phyloP scores from a whole-genome alignment of 2,888 invertebrate genomes.

The Limnephilus marmoratus region DNA sequence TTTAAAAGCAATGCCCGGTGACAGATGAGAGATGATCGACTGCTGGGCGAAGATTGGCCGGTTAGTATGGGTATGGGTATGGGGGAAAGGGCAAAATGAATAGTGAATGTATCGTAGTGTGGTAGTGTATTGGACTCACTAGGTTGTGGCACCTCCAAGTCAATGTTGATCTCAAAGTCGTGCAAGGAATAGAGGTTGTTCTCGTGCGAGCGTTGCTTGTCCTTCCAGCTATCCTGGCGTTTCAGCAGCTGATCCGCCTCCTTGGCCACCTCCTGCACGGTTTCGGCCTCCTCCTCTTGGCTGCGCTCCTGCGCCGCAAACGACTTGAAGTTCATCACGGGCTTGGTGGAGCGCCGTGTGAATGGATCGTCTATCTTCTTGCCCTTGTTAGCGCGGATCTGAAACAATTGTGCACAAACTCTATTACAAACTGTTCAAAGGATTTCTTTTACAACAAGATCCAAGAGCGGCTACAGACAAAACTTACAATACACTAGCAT shows the following conservation, averaged over 20 bases:
- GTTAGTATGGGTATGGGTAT: no score
- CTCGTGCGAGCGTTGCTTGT: constrained; percentile 68
- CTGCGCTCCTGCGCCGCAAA: constrained; percentile 69
- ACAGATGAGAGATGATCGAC: no score
- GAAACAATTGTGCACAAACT: constrained; percentile 24
- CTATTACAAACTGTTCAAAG: background rate
- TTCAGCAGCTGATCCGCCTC: constrained; percentile 71
- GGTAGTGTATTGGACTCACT: constrained; percentile 77
- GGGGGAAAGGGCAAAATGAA: no score
- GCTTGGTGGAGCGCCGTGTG: constrained; percentile 92
- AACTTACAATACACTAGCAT: no score
- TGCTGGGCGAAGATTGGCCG: no score
- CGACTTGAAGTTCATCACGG: constrained; percentile 89
- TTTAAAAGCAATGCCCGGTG: no score
- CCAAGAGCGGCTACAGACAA: no score
- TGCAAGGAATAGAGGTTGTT: constrained; percentile 82
- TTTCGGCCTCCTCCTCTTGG: constrained; percentile 74
- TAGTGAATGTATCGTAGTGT: no score
- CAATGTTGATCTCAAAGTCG: constrained; percentile 97
- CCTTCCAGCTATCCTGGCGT: constrained; percentile 33
- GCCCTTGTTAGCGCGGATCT: constrained; percentile 85
- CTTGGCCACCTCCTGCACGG: constrained; percentile 71
- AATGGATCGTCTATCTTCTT: constrained; percentile 92
- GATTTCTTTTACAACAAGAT: background rate
- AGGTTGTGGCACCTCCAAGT: constrained; percentile 89